phyloP scores from a whole-genome alignment of 2,888 invertebrate genomes.

The Neoitamus cyanurus region DNA sequence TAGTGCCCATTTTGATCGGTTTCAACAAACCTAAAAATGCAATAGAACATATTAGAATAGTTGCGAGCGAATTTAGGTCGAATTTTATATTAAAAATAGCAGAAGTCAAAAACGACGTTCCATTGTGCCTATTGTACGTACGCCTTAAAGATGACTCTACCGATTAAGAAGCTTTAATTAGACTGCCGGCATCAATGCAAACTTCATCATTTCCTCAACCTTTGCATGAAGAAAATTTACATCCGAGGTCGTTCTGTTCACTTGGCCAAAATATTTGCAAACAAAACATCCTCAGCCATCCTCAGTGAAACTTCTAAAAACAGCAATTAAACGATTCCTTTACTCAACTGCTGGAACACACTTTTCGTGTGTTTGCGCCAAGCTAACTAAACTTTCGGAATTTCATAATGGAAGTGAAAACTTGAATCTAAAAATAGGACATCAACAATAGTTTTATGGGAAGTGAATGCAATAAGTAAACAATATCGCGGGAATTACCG shows the following conservation, averaged over 20 bases:
- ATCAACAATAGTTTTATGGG: conserved; percentile 32
- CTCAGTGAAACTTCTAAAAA: not conserved
- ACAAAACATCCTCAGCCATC: not conserved
- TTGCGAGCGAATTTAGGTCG: not conserved
- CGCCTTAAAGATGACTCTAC: not conserved
- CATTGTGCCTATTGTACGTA: not conserved
- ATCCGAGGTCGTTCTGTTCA: not conserved
- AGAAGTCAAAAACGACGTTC: not conserved
- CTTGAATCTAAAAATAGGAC: conserved; percentile 3
- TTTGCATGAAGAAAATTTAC: not conserved
- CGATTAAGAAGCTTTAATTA: not conserved
- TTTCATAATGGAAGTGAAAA: conserved; percentile 19
- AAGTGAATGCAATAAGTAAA: conserved; percentile 17
- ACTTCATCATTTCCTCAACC: not conserved
- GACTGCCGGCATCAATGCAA: not conserved
- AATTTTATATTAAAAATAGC: not conserved
- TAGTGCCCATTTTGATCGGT: not conserved
- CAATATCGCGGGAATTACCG: not conserved
- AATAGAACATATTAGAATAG: not conserved
- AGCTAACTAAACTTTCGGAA: not conserved
- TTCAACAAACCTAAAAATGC: not conserved
- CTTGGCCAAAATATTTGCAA: conserved; percentile 23
- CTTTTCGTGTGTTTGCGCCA: not conserved
- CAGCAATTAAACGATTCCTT: not conserved
- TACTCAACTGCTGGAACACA: not conserved